Evolutionary conservation across 1,140 invertebrate genomes (phyloP), one percentile per base, ranked within the genome.

Genomic region (Temnothorax nylanderi): DNA sequence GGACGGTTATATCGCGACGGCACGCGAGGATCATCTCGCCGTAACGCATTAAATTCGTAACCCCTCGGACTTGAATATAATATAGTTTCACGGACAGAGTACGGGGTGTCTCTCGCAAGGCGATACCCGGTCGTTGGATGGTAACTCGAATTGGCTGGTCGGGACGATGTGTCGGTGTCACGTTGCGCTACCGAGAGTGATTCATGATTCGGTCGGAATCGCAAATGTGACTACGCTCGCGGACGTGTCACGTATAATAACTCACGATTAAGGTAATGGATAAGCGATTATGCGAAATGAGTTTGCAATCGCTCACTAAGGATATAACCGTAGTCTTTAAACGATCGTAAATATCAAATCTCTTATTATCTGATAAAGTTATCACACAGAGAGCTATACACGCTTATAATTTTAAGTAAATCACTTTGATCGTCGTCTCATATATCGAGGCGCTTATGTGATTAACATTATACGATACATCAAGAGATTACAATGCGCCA

Each of bases 121-220:
- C 26, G 58, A 64, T 47, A 47, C 18, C 18, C 18, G 21, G 3
- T 78, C 49, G 13, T 51, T 81, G 18, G 60, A 72, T 26, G 16
- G 21, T 65, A 69, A 80, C 16, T 32, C 69, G 47, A 87, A 87
- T 87, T 80, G 88, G 72, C 44, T n/a, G 78, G 54, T 34, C 51
- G 13, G 72, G 81, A 80, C 87, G 80, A 51, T 62, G 74, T 87
- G 77, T 87, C 75, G 37, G 49, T 85, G 54, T 88, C 81, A 82
- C 58, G 86, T 89, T 58, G 3, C 49, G 71, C 77, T 64, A 86
- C 76, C 62, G 56, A 51, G 26, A 49, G 11, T 89, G 88, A 90
- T 89, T 89, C 76, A 87, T n/a, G 62, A 81, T 75, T 74, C 64
- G 60, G 47, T 21, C 77, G 60, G 74, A 80, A 69, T 86, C 56